Percentiles rank a stretch among this genome's conserved stretches.
Conservation (phyloP, 37 sponge, comb jelly and placozoan genomes). For the Spongilla lacustris region DNA sequence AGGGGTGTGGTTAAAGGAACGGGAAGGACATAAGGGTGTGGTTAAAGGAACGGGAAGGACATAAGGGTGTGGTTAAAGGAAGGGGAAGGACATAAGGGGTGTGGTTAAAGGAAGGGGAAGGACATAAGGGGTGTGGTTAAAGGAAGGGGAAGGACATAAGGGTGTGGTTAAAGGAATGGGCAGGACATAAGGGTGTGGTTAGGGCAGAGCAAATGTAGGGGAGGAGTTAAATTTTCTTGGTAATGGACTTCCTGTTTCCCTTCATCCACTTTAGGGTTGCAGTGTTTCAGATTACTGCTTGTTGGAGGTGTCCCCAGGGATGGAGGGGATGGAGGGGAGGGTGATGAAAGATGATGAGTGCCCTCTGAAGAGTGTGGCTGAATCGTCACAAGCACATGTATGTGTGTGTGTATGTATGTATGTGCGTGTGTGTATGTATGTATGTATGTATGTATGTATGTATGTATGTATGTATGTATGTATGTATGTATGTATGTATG, state of each 20-base stretch:
- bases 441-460: not conserved
- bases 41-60: too few relatives aligned
- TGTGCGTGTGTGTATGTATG: slow-evolving; percentile 7
- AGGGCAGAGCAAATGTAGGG: not conserved
- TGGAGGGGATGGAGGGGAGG: slow-evolving; percentile 16
- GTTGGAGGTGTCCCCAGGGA: slow-evolving; percentile 51
- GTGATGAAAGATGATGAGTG: slow-evolving; percentile 46
- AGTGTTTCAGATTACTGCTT: slow-evolving; percentile 48
- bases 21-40: too few relatives aligned
- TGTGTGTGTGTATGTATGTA: not conserved
- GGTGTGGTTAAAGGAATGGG: not conserved
- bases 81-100: too few relatives aligned
- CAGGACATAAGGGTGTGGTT: not conserved
- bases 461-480: not conserved
- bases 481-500: slow-evolving; percentile 9
- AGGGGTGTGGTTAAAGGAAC: too few relatives aligned
- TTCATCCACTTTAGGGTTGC: slow-evolving; percentile 33
- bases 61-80: too few relatives aligned
- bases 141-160: not conserved
- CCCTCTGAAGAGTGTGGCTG: slow-evolving; percentile 29
- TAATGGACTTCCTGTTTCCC: too few relatives aligned
- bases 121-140: too few relatives aligned
- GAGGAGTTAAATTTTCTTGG: too few relatives aligned
- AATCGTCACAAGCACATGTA: not conserved
- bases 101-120: too few relatives aligned